These are phyloP conservation scores for Lochmaea crataegi DNA, from an alignment of 2,888 invertebrate species.

Conservation along the genomic window DNA sequence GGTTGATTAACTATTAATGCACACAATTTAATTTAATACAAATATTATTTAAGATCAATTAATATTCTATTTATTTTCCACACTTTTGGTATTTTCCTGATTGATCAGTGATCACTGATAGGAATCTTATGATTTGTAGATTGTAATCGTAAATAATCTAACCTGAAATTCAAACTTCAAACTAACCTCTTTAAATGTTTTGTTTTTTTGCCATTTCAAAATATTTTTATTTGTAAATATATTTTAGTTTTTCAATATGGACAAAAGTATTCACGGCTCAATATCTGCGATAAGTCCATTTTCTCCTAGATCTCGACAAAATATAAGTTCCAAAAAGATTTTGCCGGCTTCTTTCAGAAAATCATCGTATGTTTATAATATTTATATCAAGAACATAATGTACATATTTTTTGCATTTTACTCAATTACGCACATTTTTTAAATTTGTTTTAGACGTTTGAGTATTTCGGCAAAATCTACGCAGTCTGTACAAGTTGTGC, in stretches of 20 bases:
- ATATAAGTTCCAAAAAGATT: conserved; percentile 52
- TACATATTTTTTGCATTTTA: conserved; percentile 15
- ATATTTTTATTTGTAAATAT: conserved; percentile 2
- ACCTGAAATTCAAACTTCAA: neutral
- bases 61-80: too few species aligned
- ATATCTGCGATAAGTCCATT: conserved; percentile 54
- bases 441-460: conserved; percentile 63
- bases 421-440: neutral
- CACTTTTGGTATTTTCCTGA: too few species aligned
- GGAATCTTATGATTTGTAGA: too few species aligned
- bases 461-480: conserved; percentile 73
- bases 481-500: conserved; percentile 79
- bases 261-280: conserved; percentile 49
- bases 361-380: conserved; percentile 58
- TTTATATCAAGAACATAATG: neutral
- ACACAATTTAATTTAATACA: too few species aligned
- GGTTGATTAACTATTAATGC: too few species aligned
- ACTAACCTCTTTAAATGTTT: neutral
- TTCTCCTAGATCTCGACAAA: conserved; percentile 58
- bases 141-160: neutral
- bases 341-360: conserved; percentile 57
- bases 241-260: conserved; percentile 43
- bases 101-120: too few species aligned
- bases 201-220: neutral
- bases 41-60: too few species aligned